Conservation (phyloP, 2,113 vertebrate genomes). For the Pungitius pungitius region DNA sequence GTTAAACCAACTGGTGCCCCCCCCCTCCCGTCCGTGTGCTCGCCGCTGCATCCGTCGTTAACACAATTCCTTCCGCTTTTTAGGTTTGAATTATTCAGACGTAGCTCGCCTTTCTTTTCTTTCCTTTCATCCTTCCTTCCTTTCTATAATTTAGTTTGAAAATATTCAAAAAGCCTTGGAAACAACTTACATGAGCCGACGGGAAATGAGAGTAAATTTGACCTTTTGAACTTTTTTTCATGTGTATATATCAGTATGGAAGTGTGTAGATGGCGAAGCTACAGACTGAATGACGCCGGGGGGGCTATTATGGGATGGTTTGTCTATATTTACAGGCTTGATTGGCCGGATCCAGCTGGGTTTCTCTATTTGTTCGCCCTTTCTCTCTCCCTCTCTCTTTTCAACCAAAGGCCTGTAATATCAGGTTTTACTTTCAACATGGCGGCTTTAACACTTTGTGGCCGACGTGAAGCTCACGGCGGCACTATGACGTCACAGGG, state of each 20-base stretch:
- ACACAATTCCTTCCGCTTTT: neutral
- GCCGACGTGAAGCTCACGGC: too few species aligned
- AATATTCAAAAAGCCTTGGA: neutral
- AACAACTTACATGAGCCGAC: neutral
- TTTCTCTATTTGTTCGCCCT: constrained; percentile 12
- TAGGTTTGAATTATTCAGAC: neutral
- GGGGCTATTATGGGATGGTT: constrained; percentile 42
- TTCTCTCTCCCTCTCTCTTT: neutral
- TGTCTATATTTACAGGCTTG: constrained; percentile 24
- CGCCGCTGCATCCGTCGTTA: neutral
- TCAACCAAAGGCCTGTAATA: neutral
- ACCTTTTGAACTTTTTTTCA: too few species aligned
- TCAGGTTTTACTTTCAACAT: neutral
- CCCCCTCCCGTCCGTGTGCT: neutral
- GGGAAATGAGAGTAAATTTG: neutral
- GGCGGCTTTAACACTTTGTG: too few species aligned
- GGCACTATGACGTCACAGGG: too few species aligned
- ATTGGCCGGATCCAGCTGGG: constrained; percentile 38
- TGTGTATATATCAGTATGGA: too few species aligned
- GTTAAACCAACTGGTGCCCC: neutral
- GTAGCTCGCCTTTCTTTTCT: neutral
- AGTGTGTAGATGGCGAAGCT: too few species aligned
- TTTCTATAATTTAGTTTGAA: neutral
- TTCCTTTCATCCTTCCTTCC: neutral
- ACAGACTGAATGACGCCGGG: too few species aligned